Conservation (phyloP, 2,888 invertebrate genomes). For the Drosophila borborema region DNA sequence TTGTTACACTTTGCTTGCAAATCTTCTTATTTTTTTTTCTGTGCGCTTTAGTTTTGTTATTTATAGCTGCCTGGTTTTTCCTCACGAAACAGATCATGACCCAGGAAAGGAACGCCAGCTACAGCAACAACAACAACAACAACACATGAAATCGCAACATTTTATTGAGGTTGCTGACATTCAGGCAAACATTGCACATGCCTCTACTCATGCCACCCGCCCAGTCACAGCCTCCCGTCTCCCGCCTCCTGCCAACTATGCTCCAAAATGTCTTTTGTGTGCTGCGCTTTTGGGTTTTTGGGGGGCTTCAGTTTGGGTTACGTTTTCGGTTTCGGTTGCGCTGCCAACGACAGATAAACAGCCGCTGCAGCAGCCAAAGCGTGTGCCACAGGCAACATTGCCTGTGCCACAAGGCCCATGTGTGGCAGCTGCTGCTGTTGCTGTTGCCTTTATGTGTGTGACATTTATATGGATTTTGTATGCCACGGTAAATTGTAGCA, state of each 20-base stretch:
- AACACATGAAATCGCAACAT: conserved; percentile 82
- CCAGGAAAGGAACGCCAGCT: conserved; percentile 84
- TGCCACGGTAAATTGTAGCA: conserved; percentile 40
- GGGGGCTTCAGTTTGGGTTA: conserved; percentile 29
- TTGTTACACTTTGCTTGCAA: conserved; percentile 50
- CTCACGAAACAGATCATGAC: conserved; percentile 83
- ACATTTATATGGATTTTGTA: conserved; percentile 58
- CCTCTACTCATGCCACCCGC: conserved; percentile 27
- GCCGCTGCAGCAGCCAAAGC: conserved; percentile 49
- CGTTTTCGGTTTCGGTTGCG: conserved; percentile 24
- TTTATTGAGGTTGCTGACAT: conserved; percentile 82
- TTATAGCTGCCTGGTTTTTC: conserved; percentile 62
- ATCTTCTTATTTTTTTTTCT: background rate
- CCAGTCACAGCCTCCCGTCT: background rate
- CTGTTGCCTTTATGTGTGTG: conserved; percentile 43
- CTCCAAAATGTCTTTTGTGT: conserved; percentile 54
- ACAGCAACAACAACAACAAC: conserved; percentile 81
- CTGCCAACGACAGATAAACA: conserved; percentile 30
- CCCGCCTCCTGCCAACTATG: background rate
- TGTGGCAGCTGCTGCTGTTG: conserved; percentile 41
- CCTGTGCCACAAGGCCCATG: conserved; percentile 56
- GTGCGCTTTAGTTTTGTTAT: conserved; percentile 50
- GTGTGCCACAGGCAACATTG: conserved; percentile 60
- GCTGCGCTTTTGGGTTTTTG: conserved; percentile 10
- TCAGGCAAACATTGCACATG: conserved; percentile 64